Conservation (phyloP, 2,113 vertebrate species). For the Nettapus auritus region DNA sequence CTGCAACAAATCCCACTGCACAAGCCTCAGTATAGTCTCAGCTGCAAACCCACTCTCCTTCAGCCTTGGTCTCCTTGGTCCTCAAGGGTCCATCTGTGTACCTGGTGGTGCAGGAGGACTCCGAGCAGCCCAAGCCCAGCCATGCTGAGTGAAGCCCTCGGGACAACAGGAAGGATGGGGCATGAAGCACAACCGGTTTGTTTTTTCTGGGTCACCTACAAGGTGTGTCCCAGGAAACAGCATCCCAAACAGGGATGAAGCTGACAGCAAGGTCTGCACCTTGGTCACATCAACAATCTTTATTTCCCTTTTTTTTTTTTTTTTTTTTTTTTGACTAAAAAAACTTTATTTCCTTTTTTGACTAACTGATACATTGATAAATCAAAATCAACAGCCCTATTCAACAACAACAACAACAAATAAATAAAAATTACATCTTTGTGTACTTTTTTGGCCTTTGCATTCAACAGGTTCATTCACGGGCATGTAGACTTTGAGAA, state of each 20-base stretch:
- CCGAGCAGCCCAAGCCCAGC: neutral
- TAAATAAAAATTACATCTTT: neutral
- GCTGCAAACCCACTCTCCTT: neutral
- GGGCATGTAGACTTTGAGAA: neutral
- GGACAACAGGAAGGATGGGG: neutral
- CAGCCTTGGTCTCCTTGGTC: neutral
- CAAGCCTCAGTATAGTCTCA: neutral
- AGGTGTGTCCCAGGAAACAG: neutral
- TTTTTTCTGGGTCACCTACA: neutral
- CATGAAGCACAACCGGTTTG: neutral
- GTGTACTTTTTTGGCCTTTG: neutral
- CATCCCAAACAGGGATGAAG: neutral
- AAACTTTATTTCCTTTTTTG: neutral
- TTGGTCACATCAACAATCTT: neutral
- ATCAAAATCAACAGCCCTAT: neutral
- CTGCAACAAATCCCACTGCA: accelerated
- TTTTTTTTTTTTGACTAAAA: neutral
- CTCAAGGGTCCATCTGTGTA: neutral
- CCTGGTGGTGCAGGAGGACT: neutral
- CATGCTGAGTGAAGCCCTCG: neutral
- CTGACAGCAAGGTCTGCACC: neutral
- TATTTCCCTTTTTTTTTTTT: neutral
- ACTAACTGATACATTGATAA: neutral
- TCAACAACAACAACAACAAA: neutral
- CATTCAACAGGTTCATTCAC: neutral